A percentile compares a stretch with the other conserved stretches of the same genome.
phyloP scores from a whole-genome alignment of 1,140 invertebrate species.

The Sesamia nonagrioides region DNA sequence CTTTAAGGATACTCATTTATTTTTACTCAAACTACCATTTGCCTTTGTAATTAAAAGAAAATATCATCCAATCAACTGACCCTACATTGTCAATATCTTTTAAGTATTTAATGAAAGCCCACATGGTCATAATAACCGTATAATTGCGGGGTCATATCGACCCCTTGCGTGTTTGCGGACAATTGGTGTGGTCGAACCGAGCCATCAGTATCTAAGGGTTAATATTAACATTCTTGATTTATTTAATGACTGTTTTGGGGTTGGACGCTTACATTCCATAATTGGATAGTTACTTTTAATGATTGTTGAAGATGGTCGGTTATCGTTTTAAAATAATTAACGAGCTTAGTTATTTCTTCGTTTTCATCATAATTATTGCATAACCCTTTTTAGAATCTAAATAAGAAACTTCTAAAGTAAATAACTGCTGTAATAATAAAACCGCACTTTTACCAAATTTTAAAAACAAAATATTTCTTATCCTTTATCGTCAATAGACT shows the following conservation, averaged over 20 bases:
- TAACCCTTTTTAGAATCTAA: too few relatives aligned
- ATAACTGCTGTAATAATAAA: too few relatives aligned
- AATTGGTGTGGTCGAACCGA: constrained; percentile 7
- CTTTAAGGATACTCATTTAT: neutral
- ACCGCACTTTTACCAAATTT: too few relatives aligned
- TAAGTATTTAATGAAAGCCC: constrained; percentile 40
- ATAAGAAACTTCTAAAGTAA: too few relatives aligned
- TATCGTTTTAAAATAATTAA: neutral
- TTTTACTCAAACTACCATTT: neutral
- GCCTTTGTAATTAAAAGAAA: neutral
- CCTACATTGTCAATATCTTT: constrained; percentile 1
- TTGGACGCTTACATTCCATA: neutral
- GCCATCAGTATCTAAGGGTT: constrained; percentile 18
- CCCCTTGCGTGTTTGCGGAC: constrained; percentile 26
- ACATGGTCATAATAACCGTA: constrained; percentile 31
- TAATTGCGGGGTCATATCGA: constrained; percentile 34
- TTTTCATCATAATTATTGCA: too few relatives aligned
- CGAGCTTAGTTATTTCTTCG: neutral
- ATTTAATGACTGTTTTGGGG: constrained; percentile 20
- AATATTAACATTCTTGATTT: constrained; percentile 23
- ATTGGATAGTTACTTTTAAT: neutral
- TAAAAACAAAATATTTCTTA: too few relatives aligned
- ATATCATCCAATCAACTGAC: constrained; percentile 17
- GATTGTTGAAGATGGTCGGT: neutral
- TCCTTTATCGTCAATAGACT: too few relatives aligned